Evolutionary conservation across 2,113 vertebrate genomes (phyloP).

Genomic region (Rana temporaria): DNA sequence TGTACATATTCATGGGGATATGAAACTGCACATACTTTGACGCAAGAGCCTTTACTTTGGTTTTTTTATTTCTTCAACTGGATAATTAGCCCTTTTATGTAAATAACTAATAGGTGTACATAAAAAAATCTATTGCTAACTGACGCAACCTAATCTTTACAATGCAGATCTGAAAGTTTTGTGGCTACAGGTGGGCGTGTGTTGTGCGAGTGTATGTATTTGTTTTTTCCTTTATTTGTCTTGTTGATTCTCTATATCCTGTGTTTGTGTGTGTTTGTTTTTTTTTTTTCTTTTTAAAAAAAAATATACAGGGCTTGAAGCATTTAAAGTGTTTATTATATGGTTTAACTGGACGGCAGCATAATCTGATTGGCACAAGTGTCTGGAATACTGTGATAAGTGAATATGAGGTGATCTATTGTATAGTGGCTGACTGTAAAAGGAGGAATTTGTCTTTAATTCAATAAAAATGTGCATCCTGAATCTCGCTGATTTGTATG

Average conservation of each 20-base stretch:
- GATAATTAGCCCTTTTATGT: slow-evolving; percentile 75
- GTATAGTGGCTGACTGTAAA: slow-evolving; percentile 71
- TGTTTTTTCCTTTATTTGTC: background rate
- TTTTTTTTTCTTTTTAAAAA: slow-evolving; percentile 35
- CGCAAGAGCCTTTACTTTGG: slow-evolving; percentile 75
- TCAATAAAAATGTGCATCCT: slow-evolving; percentile 86
- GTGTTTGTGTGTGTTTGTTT: background rate
- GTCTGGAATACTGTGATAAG: slow-evolving; percentile 65
- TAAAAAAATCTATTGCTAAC: slow-evolving; percentile 70
- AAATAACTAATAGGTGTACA: slow-evolving; percentile 75
- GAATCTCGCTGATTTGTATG: slow-evolving; percentile 52
- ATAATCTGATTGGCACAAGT: slow-evolving; percentile 67
- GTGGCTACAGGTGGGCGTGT: slow-evolving; percentile 71
- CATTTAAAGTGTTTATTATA: slow-evolving; percentile 71
- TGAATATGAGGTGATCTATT: slow-evolving; percentile 62
- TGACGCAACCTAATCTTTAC: slow-evolving; percentile 71
- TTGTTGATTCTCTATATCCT: no score
- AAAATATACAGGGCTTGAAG: slow-evolving; percentile 74
- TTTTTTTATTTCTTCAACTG: slow-evolving; percentile 64
- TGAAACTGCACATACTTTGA: slow-evolving; percentile 78
- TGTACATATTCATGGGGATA: slow-evolving; percentile 85
- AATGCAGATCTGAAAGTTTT: slow-evolving; percentile 74
- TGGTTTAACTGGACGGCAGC: slow-evolving; percentile 77
- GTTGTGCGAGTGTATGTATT: background rate
- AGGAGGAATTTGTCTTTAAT: slow-evolving; percentile 75